A percentile compares a stretch with the other conserved stretches of the same genome.
phyloP scores from a whole-genome alignment of 2,888 invertebrate species.

The Philopedon plagiatum region DNA sequence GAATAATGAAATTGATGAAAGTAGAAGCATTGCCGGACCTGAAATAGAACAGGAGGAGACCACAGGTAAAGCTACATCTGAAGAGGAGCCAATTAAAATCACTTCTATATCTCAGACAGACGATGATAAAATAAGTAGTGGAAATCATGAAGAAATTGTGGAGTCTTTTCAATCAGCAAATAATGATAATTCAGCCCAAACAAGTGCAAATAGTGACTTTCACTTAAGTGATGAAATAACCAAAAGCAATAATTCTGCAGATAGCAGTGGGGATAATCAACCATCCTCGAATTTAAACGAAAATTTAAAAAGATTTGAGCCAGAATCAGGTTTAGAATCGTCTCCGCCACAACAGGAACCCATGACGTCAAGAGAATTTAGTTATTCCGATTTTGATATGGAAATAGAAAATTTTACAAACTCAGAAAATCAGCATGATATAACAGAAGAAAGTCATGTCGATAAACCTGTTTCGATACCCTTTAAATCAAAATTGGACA shows the following conservation, averaged over 20 bases:
- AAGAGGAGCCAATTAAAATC: conserved; percentile 1
- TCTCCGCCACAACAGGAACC: neutral
- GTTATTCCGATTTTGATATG: conserved; percentile 21
- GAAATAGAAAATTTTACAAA: conserved; percentile 34
- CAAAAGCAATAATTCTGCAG: neutral
- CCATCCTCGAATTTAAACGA: neutral
- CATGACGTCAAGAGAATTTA: neutral
- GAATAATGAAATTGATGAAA: too few species aligned
- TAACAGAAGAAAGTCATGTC: conserved; percentile 7
- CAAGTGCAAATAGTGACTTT: conserved; percentile 20
- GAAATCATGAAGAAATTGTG: neutral
- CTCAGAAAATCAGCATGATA: conserved; percentile 6
- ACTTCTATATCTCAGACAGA: neutral
- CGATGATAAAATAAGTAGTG: neutral
- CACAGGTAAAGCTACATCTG: neutral
- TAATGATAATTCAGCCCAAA: neutral
- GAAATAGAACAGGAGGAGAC: neutral
- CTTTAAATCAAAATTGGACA: conserved; percentile 61
- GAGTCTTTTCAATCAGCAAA: neutral
- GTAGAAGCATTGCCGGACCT: too few species aligned
- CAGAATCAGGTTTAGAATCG: neutral
- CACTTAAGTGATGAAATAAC: conserved; percentile 28
- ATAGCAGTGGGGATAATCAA: neutral
- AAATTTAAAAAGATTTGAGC: neutral
- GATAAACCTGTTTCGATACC: conserved; percentile 15